Conservation (phyloP, 1,140 invertebrate genomes). For the Mamestra configurata region DNA sequence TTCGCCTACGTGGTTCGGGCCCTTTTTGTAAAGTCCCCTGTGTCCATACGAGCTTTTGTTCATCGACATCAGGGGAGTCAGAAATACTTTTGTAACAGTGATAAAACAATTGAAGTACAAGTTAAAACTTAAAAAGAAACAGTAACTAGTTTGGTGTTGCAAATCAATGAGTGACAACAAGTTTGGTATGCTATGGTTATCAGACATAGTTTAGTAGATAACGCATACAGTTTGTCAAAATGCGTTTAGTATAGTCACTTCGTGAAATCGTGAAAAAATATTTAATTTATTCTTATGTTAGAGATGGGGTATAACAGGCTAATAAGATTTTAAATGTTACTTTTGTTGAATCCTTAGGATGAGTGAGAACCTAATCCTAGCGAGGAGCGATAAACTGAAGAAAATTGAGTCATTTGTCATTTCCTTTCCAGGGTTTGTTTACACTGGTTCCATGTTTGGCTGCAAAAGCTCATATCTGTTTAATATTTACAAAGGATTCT, state of each 20-base stretch:
- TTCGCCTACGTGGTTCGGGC: conserved; percentile 57
- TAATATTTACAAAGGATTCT: conserved; percentile 50
- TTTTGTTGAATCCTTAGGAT: no score
- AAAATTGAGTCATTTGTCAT: conserved; percentile 18
- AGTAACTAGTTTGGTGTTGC: neutral
- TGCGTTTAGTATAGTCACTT: neutral
- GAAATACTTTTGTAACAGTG: neutral
- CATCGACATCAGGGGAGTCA: neutral
- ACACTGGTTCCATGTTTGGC: conserved; percentile 17
- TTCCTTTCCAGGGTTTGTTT: conserved; percentile 36
- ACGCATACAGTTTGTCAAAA: neutral
- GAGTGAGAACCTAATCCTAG: neutral
- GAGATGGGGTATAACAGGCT: no score
- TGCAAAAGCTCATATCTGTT: conserved; percentile 34
- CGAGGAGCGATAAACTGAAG: neutral
- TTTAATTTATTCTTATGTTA: neutral
- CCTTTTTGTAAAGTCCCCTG: conserved; percentile 41
- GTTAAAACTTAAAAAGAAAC: neutral
- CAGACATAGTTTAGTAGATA: conserved; percentile 3
- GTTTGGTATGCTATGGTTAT: conserved; percentile 14
- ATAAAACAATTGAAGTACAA: neutral
- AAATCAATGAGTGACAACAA: conserved; percentile 18
- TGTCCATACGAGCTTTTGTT: conserved; percentile 5
- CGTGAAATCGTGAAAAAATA: neutral
- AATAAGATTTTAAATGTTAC: no score